Evolutionary conservation across 2,113 vertebrate species (phyloP).

Genomic region (Hippocampus zosterae): DNA sequence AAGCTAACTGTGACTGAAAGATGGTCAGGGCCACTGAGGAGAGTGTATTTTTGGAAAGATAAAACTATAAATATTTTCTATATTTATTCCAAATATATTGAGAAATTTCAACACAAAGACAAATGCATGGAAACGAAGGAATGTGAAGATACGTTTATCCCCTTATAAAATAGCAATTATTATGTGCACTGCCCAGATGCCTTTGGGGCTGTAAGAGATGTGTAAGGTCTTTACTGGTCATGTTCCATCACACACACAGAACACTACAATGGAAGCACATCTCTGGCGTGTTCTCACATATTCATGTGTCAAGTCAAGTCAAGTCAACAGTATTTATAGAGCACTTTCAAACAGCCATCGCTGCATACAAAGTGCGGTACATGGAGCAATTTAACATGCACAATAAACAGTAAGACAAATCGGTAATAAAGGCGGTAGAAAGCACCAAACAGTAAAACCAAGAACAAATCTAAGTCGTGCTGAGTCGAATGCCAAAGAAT

Average conservation of each 20-base stretch:
- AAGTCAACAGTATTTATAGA: no score
- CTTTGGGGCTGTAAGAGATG: conserved; percentile 35
- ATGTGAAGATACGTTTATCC: no score
- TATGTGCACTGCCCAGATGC: conserved; percentile 30
- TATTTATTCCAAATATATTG: conserved; percentile 7
- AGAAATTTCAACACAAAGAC: conserved; percentile 23
- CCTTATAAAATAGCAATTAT: conserved; percentile 44
- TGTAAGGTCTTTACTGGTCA: conserved; percentile 42
- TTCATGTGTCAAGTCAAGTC: conserved; percentile 66
- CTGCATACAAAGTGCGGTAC: no score
- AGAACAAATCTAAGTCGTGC: no score
- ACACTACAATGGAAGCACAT: conserved; percentile 17
- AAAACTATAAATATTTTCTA: conserved; percentile 25
- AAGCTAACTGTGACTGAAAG: conserved; percentile 3
- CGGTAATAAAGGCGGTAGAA: no score
- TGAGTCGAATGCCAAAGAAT: no score
- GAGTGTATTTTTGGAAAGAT: conserved; percentile 9
- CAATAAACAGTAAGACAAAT: no score
- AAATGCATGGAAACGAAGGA: no score
- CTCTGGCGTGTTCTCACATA: conserved; percentile 34
- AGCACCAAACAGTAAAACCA: no score
- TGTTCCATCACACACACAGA: conserved; percentile 48
- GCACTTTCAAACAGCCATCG: no score
- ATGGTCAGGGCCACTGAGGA: background rate
- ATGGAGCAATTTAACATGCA: no score